Evolutionary conservation across 2,797 vertebrate species (phyloP), one percentile per base, ranked within the genome.

Genomic region (Chaetodon trifasciatus): DNA sequence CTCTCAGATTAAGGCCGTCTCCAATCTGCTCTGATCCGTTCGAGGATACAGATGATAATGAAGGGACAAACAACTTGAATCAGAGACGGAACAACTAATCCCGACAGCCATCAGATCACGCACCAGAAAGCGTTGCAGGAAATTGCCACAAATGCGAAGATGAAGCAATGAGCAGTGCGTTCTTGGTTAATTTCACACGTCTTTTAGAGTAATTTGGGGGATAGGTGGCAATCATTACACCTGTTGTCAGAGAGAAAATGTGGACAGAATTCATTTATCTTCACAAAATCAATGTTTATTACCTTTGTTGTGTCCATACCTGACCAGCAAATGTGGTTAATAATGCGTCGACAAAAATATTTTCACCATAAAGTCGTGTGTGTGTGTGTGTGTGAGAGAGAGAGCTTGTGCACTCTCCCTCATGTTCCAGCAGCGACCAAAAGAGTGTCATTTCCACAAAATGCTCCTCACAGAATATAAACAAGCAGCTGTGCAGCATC

Each of bases 21-120:
- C 70, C 90, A 93, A 93, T 95, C 91, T 88, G 88, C 82, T 57
- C 78, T 79, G 86, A 93, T 88, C 89, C 85, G 83, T 83, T 88
- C 57, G 79, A 89, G 91, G 86, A 93, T 90, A 88, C 82, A 71
- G 82, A 79, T 70, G 85, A 86, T 77, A 81, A 83, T 40, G 66
- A 53, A 82, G 76, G 81, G 75, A 85, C 80, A 86, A 87, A 89
- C 81, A 68, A 58, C 75, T 66, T 64, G 76, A 85, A 83, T 91
- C 64, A 77, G 81, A 88, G 85, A 89, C 32, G 69, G 73, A 58
- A 8, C 71, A 28, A 87, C 84, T 91, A 92, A 90, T 91, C 89
- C 84, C 62, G 47, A 75, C 46, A 79, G 74, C 65, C 77, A 74
- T 81, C 75, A 60, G 62, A 81, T 86, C 79, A 77, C 57, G 3